Base-by-base conservation (phyloP, 2,113 vertebrate species). In the Scophthalmus maximus region DNA sequence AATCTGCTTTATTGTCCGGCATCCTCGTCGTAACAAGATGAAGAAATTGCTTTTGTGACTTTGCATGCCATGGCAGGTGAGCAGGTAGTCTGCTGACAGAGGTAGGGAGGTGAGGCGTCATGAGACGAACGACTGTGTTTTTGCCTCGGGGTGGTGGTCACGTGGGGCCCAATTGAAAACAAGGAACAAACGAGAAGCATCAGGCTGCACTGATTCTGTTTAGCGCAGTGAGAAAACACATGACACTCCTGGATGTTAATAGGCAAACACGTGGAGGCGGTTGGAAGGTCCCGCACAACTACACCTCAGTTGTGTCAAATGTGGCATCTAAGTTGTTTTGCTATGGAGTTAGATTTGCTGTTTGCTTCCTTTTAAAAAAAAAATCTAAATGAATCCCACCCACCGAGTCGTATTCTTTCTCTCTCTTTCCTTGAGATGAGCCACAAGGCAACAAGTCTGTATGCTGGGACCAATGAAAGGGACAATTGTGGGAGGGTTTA, bases 401-500 rank as follows among this genome's bases (percentile, higher is more conserved):
- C 81, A 84, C 71, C 44, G 26, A 46, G 70, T 40, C 53, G 15
- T 17, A 38, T 77, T n/a, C 47, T 73, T 47, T 82, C 50, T 71
- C 49, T 38, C 29, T 68, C 59, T 75, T 55, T 80, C 29, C 62
- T 18, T 7, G 30, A 36, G 32, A 75, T 73, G 38, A 78, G 68
- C 85, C 83, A 81, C 69, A 75, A 75, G 46, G 66, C 66, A 81
- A 52, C 59, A 57, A 66, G 73, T 78, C 76, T 73, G 60, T 74
- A 64, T 81, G 68, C 60, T 61, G 72, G 57, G 67, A 81, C 70
- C 76, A 66, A 85, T 90, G 86, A 87, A 88, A 88, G 86, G 70
- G 78, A 87, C 83, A 84, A 85, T 84, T 89, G 87, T 89, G 74
- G 81, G 74, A 69, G 69, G 71, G 80, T 85, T 88, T 84, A 78